Conservation (phyloP, 1,140 invertebrate genomes). For the Planococcus citri region DNA sequence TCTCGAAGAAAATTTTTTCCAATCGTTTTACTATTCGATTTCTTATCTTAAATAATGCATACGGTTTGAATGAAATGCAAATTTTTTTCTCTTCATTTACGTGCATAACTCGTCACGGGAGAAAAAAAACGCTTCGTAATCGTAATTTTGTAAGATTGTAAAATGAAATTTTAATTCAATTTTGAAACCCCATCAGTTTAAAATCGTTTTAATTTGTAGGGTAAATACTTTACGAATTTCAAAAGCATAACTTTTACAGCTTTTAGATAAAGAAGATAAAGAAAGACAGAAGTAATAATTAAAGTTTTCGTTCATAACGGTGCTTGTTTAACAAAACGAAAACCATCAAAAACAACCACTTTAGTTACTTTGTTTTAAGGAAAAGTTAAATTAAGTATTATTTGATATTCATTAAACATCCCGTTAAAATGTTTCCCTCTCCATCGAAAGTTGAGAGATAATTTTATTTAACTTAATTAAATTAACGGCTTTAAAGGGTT, state of each 20-base stretch:
- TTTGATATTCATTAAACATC: conserved; percentile 8
- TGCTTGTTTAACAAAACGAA: conserved; percentile 7
- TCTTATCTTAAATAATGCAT: too few species aligned
- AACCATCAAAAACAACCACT: conserved; percentile 6
- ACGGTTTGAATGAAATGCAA: too few species aligned
- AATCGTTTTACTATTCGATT: too few species aligned
- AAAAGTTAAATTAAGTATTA: conserved; percentile 8
- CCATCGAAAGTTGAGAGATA: not conserved
- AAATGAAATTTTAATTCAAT: conserved; percentile 8
- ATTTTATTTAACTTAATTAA: conserved; percentile 9
- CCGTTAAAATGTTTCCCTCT: conserved; percentile 6
- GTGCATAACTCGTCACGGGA: too few species aligned
- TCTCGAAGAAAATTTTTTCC: too few species aligned
- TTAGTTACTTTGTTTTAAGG: conserved; percentile 7
- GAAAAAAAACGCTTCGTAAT: too few species aligned
- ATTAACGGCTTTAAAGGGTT: conserved; percentile 6
- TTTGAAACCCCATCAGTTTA: not conserved
- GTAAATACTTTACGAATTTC: conserved; percentile 7
- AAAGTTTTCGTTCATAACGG: not conserved
- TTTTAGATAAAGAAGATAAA: not conserved
- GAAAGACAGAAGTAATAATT: conserved; percentile 4
- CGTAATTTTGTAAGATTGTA: not conserved
- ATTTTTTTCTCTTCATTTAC: too few species aligned
- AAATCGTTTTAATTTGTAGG: not conserved
- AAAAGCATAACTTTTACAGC: conserved; percentile 5